Conservation (phyloP, 1,140 invertebrate genomes). For the Galendromus occidentalis region DNA sequence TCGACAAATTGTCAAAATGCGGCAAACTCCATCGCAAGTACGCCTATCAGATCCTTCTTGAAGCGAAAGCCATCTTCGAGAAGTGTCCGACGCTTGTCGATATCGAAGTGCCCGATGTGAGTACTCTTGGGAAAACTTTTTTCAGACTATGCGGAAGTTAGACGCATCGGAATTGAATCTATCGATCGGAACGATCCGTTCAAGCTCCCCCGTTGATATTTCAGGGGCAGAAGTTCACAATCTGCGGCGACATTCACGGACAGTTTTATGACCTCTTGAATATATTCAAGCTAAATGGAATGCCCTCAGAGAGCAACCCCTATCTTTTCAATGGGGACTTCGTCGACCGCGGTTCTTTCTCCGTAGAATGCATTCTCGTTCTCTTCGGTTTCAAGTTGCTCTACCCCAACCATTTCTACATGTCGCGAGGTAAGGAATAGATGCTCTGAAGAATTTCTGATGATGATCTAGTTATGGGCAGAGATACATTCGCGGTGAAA, state of each 20-base stretch:
- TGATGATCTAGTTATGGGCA: background rate
- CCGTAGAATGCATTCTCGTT: constrained; percentile 95
- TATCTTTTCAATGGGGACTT: constrained; percentile 98
- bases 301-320: constrained; percentile 82
- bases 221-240: constrained; percentile 72
- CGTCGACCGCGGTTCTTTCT: constrained; percentile 96
- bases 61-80: constrained; percentile 65
- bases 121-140: background rate
- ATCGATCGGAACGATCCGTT: background rate
- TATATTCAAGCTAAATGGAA: constrained; percentile 88
- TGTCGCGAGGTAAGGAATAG: constrained; percentile 62
- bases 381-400: constrained; percentile 91
- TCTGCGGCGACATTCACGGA: constrained; percentile 99
- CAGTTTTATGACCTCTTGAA: constrained; percentile 97
- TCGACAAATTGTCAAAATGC: constrained; percentile 73
- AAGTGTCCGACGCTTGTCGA: constrained; percentile 70
- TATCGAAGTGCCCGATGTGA: constrained; percentile 52
- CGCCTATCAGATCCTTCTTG: constrained; percentile 84
- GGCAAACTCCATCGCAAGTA: constrained; percentile 89
- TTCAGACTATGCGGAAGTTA: no score
- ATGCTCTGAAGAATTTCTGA: background rate
- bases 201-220: background rate
- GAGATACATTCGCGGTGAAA: background rate
- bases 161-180: no score
- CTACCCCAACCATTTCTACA: constrained; percentile 90